phyloP scores from a whole-genome alignment of 2,113 vertebrate species.

The Cyanistes caeruleus region DNA sequence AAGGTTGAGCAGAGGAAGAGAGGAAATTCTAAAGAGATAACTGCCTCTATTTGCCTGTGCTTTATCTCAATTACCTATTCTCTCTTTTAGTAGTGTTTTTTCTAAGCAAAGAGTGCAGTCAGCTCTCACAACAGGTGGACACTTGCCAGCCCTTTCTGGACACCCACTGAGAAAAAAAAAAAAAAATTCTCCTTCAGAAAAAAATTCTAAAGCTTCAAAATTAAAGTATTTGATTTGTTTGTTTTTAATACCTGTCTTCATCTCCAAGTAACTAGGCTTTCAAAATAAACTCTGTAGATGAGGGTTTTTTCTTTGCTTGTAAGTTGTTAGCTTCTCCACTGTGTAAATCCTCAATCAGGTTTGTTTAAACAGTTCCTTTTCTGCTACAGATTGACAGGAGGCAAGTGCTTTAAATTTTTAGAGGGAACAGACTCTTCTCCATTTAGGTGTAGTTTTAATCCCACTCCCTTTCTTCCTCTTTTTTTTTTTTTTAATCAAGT shows the following conservation, averaged over 20 bases:
- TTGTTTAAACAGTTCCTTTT: not conserved
- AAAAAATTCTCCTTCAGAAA: not conserved
- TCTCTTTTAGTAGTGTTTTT: not conserved
- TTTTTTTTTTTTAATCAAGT: too few species aligned
- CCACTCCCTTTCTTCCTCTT: fast-evolving
- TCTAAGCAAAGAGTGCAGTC: not conserved
- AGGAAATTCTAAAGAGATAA: not conserved
- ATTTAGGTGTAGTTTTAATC: not conserved
- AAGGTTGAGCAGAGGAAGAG: not conserved
- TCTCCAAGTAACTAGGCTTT: not conserved
- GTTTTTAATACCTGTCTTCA: not conserved
- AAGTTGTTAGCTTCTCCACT: not conserved
- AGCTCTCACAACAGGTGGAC: not conserved
- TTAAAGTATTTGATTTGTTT: not conserved
- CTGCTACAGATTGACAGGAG: not conserved
- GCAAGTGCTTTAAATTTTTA: not conserved
- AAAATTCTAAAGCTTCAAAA: not conserved
- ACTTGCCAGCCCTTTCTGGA: not conserved
- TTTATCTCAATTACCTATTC: not conserved
- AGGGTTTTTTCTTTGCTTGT: fast-evolving
- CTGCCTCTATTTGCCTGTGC: too few species aligned
- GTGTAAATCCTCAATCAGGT: not conserved
- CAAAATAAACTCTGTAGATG: not conserved
- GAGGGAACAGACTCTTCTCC: not conserved
- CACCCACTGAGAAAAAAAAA: fast-evolving